Conservation (phyloP, 2,113 vertebrate species). For the Anthoscopus minutus region DNA sequence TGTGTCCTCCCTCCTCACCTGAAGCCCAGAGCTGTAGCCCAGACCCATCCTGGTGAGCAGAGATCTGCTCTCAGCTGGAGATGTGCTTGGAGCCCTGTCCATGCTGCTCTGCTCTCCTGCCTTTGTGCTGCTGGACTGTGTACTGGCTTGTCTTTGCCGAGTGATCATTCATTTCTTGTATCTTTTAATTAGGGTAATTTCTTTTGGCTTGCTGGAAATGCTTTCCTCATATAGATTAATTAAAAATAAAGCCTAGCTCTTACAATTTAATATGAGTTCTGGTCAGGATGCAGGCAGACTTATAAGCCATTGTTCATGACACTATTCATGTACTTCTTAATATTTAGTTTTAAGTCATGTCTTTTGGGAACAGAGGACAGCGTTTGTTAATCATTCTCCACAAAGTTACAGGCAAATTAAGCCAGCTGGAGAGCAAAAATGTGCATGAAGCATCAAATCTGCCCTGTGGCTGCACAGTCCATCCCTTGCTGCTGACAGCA, state of each 20-base stretch:
- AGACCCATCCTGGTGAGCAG: fast-evolving
- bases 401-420: background rate
- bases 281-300: background rate
- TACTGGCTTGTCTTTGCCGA: background rate
- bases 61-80: background rate
- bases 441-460: background rate
- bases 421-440: background rate
- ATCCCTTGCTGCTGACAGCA: background rate
- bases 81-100: background rate
- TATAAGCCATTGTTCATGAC: background rate
- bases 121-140: background rate
- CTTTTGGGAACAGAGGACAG: background rate
- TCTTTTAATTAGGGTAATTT: slow-evolving; percentile 33
- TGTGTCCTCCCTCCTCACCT: background rate
- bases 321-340: background rate
- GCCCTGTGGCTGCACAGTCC: background rate
- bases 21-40: background rate
- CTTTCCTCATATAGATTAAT: background rate
- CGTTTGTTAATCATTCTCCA: background rate
- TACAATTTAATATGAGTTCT: background rate
- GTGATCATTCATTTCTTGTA: background rate
- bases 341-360: background rate
- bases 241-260: background rate
- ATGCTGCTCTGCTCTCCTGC: background rate
- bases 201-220: background rate